A percentile compares a stretch with the other conserved stretches of the same genome.
phyloP scores from a whole-genome alignment of 2,113 vertebrate genomes.

The Pseudonaja textilis region DNA sequence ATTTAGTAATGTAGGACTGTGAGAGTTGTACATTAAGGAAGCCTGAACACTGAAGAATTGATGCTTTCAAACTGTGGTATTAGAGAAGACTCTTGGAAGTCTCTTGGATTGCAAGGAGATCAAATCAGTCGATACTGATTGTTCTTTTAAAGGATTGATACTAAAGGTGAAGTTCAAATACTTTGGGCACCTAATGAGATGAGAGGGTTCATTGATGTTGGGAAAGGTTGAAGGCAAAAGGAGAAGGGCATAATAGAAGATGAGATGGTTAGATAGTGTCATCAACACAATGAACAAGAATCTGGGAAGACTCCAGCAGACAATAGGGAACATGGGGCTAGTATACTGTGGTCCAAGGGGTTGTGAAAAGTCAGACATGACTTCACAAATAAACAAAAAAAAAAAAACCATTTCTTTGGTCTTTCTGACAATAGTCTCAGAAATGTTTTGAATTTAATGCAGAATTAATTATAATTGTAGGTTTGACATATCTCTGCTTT shows the following conservation, averaged over 20 bases:
- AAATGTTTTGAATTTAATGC: not conserved
- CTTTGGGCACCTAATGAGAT: not conserved
- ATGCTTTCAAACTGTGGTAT: not conserved
- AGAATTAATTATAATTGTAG: not conserved
- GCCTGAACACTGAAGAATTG: not conserved
- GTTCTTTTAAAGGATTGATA: not conserved
- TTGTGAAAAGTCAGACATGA: not conserved
- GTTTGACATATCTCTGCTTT: not conserved
- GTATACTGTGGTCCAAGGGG: not conserved
- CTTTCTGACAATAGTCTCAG: not conserved
- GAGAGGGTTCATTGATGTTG: not conserved
- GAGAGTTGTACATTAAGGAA: not conserved
- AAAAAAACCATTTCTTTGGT: rapidly evolving
- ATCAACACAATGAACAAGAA: not conserved
- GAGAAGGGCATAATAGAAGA: not conserved
- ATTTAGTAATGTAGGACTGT: not conserved
- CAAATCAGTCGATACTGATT: not conserved
- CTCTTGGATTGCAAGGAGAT: not conserved
- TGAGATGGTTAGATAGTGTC: not conserved
- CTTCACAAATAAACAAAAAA: not conserved
- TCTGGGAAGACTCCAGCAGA: not conserved
- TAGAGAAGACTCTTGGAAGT: not conserved
- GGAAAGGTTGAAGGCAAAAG: not conserved
- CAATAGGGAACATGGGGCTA: not conserved
- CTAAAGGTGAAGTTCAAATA: not conserved